Evolutionary conservation across 2,888 invertebrate species (phyloP).

Genomic region (Dicyrtoma fusca): DNA sequence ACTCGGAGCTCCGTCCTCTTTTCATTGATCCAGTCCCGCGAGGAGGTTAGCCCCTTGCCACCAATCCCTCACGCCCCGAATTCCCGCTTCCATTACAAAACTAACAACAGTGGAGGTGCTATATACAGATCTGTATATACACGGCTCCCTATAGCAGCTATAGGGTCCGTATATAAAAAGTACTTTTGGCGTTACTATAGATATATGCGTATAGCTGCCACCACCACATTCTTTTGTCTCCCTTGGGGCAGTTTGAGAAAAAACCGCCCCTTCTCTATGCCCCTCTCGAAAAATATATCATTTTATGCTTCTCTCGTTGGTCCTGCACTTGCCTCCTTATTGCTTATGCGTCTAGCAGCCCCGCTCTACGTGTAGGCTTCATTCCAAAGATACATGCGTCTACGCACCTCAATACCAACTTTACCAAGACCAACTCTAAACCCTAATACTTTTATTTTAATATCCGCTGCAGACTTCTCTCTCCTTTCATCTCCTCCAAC

Average conservation of each 20-base stretch:
- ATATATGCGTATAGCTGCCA: no score
- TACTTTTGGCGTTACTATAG: not conserved
- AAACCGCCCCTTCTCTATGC: constrained; percentile 17
- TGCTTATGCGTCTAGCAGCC: not conserved
- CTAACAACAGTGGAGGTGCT: not conserved
- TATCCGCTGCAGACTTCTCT: not conserved
- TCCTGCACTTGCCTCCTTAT: not conserved
- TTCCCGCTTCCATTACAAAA: constrained; percentile 27
- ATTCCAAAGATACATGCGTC: constrained; percentile 10
- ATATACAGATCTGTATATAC: not conserved
- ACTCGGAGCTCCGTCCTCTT: constrained; percentile 42
- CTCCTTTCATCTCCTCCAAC: not conserved
- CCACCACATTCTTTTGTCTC: not conserved
- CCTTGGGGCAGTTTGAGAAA: constrained; percentile 8
- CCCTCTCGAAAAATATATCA: not conserved
- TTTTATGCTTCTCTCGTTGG: no score
- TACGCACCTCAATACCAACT: not conserved
- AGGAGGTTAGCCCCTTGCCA: constrained; percentile 22
- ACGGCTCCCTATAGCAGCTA: not conserved
- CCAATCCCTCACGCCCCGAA: constrained; percentile 21
- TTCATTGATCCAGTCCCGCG: constrained; percentile 52
- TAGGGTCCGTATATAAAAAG: not conserved
- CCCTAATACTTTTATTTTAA: not conserved
- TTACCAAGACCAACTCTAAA: no score
- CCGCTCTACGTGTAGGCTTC: not conserved